A percentile compares a stretch with the other conserved stretches of the same genome.
These are phyloP conservation scores for Hippoglossus stenolepis DNA, from an alignment of 2,113 vertebrate genomes.

Conservation along the genomic window DNA sequence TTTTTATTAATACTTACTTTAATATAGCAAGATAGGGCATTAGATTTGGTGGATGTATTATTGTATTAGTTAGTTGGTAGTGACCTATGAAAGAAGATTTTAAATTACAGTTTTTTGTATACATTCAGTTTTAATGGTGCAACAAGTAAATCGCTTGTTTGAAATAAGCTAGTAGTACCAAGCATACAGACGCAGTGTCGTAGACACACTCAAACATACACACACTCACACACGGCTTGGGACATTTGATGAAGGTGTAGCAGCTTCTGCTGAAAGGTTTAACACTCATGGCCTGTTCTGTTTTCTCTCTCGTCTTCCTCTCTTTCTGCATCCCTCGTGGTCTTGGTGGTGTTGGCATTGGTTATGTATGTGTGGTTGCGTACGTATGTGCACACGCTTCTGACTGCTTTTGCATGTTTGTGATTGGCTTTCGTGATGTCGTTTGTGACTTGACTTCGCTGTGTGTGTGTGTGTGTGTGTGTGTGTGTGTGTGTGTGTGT, in stretches of 20 bases:
- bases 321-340: slow-evolving; percentile 90
- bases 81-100: too few relatives aligned
- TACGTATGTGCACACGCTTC: not conserved
- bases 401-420: slow-evolving; percentile 49
- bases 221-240: not conserved
- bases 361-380: slow-evolving; percentile 17
- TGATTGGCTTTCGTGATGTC: slow-evolving; percentile 57
- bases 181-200: not conserved
- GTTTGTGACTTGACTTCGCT: slow-evolving; percentile 53
- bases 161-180: too few relatives aligned
- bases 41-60: too few relatives aligned
- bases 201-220: not conserved
- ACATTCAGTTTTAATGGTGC: too few relatives aligned
- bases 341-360: slow-evolving; percentile 67
- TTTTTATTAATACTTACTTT: too few relatives aligned
- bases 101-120: too few relatives aligned
- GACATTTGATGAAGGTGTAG: slow-evolving; percentile 66
- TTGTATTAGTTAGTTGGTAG: too few relatives aligned
- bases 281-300: slow-evolving; percentile 91
- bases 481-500: too few relatives aligned
- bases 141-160: too few relatives aligned
- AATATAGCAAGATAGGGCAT: too few relatives aligned
- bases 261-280: slow-evolving; percentile 71
- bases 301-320: slow-evolving; percentile 88
- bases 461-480: slow-evolving; percentile 30